Percentiles rank a stretch among this genome's conserved stretches.
Conservation (phyloP, 2,888 invertebrate genomes). For the Dryadula phaetusa region DNA sequence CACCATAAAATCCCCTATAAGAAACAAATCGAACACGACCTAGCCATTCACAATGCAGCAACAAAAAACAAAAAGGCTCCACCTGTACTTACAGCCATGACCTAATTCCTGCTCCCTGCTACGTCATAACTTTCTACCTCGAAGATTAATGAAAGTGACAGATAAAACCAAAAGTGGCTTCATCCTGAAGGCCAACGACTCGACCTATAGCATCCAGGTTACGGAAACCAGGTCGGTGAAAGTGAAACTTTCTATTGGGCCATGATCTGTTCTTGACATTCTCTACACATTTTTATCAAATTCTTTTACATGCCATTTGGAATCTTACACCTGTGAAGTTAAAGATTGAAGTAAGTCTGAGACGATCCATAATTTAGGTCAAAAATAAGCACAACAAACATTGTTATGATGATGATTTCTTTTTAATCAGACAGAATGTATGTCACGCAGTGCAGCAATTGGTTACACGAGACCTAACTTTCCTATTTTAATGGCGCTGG, state of each 20-base stretch:
- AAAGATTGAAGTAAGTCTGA: constrained; percentile 21
- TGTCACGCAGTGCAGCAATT: constrained; percentile 31
- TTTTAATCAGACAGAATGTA: constrained; percentile 43
- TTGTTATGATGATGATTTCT: constrained; percentile 46
- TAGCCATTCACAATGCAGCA: constrained; percentile 26
- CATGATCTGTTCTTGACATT: constrained; percentile 74
- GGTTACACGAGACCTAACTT: constrained; percentile 19
- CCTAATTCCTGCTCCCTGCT: constrained; percentile 56
- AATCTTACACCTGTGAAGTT: constrained; percentile 17
- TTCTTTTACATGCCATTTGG: constrained; percentile 26
- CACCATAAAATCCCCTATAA: neutral
- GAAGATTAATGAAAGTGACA: constrained; percentile 74
- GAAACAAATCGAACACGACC: constrained; percentile 19
- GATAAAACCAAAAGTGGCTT: constrained; percentile 74
- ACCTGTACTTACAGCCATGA: constrained; percentile 43
- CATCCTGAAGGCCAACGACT: constrained; percentile 71
- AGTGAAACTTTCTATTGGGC: constrained; percentile 76
- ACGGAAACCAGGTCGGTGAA: constrained; percentile 70
- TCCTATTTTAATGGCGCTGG: neutral
- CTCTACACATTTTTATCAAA: constrained; percentile 55
- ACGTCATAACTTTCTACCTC: constrained; percentile 68
- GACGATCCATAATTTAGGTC: constrained; percentile 29
- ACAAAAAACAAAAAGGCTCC: constrained; percentile 33
- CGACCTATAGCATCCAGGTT: constrained; percentile 69
- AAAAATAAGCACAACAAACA: constrained; percentile 29